Base-by-base conservation (phyloP, 2,888 invertebrate genomes). In the Leucoma salicis region DNA sequence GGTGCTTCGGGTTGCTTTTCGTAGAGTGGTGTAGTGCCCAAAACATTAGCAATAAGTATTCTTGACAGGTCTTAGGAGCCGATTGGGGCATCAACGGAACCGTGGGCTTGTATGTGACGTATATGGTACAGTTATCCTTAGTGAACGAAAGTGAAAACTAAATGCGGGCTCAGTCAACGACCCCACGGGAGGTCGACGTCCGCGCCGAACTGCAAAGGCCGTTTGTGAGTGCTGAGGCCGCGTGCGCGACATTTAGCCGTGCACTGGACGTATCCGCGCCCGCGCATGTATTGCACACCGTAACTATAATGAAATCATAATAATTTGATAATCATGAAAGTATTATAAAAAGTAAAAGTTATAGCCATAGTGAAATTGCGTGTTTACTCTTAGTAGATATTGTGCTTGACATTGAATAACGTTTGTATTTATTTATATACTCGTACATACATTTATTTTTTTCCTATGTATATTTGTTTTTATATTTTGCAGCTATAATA, bases 71-170 rank as follows among this genome's bases (percentile, higher is more conserved):
- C 66, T 61, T 66, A 68, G 82, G 77, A 78, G 75, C 66, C 54
- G 61, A 62, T 52, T 62, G 55, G 63, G 52, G 63, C 60, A 53
- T 46, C 49, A 51, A 51, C 71, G 57, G 62, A 66, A 68, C 69
- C 60, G 76, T 74, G 73, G 70, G 73, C 73, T 70, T 72, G 76
- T 72, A 77, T 71, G 78, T 82, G 82, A 83, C 82, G 81, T 82
- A 76, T 77, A 71, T 79, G 78, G 79, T 85, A 88, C 88, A 84
- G 88, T 88, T 89, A 89, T 89, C 88, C 89, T 89, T 88, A 84
- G 82, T 79, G 74, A 86, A 87, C 79, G 89, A 89, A 89, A 89
- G 89, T 89, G 89, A 89, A 89, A 89, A 87, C 84, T 85, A 84
- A 82, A 85, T 82, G 82, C 80, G 79, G 81, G 82, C 64, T 66